Evolutionary conservation across 2,888 invertebrate species (phyloP).

Genomic region (Diarsia dahlii): DNA sequence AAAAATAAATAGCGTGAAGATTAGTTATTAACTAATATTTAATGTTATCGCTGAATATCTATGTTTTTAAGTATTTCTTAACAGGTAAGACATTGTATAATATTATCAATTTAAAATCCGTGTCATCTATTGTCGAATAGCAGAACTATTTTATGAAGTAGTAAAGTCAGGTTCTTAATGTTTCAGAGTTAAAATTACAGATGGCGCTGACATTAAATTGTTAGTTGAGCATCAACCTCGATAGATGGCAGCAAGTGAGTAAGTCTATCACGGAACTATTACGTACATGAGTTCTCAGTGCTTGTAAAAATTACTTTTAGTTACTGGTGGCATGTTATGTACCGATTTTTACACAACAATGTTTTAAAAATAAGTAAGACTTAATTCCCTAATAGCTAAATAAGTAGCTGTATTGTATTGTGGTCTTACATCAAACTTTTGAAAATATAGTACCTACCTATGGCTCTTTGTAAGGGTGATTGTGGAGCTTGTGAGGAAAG

Average conservation of each 20-base stretch:
- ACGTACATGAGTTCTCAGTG: background rate
- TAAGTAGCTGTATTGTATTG: too few species aligned
- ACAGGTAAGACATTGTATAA: too few species aligned
- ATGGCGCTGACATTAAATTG: constrained; percentile 11
- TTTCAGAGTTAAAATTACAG: background rate
- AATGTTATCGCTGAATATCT: too few species aligned
- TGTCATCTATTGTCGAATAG: constrained; percentile 17
- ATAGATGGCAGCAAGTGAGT: constrained; percentile 4
- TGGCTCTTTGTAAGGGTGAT: too few species aligned
- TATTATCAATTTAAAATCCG: too few species aligned
- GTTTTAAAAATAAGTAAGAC: background rate
- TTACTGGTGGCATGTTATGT: background rate
- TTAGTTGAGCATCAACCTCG: accelerated
- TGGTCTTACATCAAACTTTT: too few species aligned
- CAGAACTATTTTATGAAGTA: background rate
- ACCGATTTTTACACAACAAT: background rate
- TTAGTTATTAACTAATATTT: too few species aligned
- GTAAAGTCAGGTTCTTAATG: accelerated
- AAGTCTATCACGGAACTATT: background rate
- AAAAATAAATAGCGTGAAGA: too few species aligned
- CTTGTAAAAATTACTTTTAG: background rate
- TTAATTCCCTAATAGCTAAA: too few species aligned
- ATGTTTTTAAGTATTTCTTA: too few species aligned
- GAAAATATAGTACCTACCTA: too few species aligned
- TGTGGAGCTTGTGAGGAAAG: too few species aligned